Evolutionary conservation across 2,113 vertebrate genomes (phyloP).

Genomic region (Hemibagrus wyckioides): DNA sequence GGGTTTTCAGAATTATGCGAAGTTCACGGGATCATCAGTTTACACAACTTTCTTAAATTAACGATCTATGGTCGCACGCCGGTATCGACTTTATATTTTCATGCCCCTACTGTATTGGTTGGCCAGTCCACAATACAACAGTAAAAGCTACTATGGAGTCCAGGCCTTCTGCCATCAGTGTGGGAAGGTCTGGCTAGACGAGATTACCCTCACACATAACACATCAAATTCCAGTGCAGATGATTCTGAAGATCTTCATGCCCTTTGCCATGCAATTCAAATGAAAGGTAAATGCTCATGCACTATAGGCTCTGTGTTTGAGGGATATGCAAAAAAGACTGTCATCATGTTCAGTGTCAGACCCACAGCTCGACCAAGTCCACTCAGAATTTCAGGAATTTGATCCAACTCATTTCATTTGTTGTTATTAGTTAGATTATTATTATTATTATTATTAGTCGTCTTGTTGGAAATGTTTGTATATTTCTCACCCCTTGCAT

Average conservation of each 20-base stretch:
- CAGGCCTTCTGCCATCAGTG: too few species aligned
- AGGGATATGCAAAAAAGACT: background rate
- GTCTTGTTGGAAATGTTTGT: background rate
- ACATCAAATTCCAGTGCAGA: background rate
- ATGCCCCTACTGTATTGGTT: too few species aligned
- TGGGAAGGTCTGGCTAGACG: too few species aligned
- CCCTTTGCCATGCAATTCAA: background rate
- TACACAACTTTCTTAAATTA: too few species aligned
- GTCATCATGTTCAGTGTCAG: background rate
- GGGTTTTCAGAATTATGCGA: too few species aligned
- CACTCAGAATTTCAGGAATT: background rate
- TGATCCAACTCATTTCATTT: background rate
- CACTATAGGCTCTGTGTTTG: background rate
- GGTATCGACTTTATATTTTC: too few species aligned
- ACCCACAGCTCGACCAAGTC: background rate
- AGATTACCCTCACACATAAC: background rate
- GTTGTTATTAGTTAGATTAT: background rate
- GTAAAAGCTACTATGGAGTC: too few species aligned
- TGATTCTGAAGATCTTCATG: background rate
- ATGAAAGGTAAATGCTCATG: background rate
- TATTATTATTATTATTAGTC: too few species aligned
- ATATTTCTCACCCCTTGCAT: slow-evolving; percentile 23
- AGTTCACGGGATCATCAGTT: too few species aligned
- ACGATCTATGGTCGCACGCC: too few species aligned
- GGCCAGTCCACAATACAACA: too few species aligned